Conservation (phyloP, 92 coral and sea anemone species). For the Epizoanthus ramosus region DNA sequence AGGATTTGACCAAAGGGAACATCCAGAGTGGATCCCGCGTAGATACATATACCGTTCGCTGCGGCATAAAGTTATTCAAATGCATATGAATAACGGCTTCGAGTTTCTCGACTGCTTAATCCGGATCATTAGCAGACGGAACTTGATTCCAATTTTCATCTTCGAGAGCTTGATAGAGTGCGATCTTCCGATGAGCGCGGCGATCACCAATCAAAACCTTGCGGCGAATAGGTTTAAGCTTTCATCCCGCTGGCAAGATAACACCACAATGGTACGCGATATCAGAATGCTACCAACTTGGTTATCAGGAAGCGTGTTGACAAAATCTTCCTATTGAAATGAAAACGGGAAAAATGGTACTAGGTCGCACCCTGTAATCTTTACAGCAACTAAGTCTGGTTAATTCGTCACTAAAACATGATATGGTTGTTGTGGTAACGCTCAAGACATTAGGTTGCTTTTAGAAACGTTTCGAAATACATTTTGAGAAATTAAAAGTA, state of each 20-base stretch:
- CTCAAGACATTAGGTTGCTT: no score
- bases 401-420: no score
- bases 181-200: conserved; percentile 48
- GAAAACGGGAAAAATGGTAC: no score
- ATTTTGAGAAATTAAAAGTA: no score
- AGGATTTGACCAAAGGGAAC: conserved; percentile 40
- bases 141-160: conserved; percentile 43
- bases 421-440: no score
- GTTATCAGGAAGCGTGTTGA: no score
- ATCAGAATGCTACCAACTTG: no score
- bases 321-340: no score
- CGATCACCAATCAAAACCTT: conserved; percentile 47
- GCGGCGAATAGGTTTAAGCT: conserved; percentile 58
- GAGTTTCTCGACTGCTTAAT: conserved; percentile 44
- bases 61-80: conserved; percentile 56
- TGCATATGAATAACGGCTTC: conserved; percentile 42
- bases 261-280: conserved; percentile 60
- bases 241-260: conserved; percentile 60
- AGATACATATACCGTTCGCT: conserved; percentile 51
- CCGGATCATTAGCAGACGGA: conserved; percentile 28
- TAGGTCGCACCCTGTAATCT: no score
- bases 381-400: no score
- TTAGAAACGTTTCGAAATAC: no score
- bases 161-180: conserved; percentile 36
- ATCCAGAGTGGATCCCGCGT: conserved; percentile 64